These are phyloP conservation scores for Dicentrarchus labrax DNA, from an alignment of 2,113 vertebrate species.

Conservation along the genomic window DNA sequence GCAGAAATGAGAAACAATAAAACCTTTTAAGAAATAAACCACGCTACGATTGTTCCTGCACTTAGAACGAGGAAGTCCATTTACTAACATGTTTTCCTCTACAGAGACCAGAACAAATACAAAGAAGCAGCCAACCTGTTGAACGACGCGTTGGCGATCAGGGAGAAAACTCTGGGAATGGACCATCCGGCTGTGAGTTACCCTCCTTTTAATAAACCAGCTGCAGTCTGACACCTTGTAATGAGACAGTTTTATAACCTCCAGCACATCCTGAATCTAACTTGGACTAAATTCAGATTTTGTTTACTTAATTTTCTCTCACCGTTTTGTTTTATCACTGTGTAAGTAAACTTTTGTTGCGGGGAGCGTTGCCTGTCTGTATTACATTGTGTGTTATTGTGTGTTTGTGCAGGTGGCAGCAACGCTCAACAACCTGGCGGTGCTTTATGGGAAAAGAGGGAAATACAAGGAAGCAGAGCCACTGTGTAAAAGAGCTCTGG, in stretches of 20 bases:
- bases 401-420: slow-evolving; percentile 87
- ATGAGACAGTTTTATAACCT: not conserved
- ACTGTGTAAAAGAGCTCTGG: slow-evolving; percentile 90
- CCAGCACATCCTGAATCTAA: not conserved
- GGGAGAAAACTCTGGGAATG: slow-evolving; percentile 89
- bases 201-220: not conserved
- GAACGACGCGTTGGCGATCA: slow-evolving; percentile 89
- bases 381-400: not conserved
- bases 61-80: not conserved
- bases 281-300: not conserved
- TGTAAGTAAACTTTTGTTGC: not conserved
- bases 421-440: slow-evolving; percentile 91
- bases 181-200: slow-evolving; percentile 89
- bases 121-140: slow-evolving; percentile 92
- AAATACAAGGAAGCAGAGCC: slow-evolving; percentile 92
- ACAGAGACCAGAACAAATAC: slow-evolving; percentile 93
- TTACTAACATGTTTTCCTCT: not conserved
- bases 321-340: too few species aligned
- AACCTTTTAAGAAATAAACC: not conserved
- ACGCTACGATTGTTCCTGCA: not conserved
- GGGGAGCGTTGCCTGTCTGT: not conserved
- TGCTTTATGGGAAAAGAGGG: slow-evolving; percentile 91
- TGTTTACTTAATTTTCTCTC: not conserved
- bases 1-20: too few species aligned
- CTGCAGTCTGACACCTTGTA: not conserved